These are phyloP conservation scores for Acronicta aceris DNA, from an alignment of 2,888 invertebrate species.

Conservation along the genomic window DNA sequence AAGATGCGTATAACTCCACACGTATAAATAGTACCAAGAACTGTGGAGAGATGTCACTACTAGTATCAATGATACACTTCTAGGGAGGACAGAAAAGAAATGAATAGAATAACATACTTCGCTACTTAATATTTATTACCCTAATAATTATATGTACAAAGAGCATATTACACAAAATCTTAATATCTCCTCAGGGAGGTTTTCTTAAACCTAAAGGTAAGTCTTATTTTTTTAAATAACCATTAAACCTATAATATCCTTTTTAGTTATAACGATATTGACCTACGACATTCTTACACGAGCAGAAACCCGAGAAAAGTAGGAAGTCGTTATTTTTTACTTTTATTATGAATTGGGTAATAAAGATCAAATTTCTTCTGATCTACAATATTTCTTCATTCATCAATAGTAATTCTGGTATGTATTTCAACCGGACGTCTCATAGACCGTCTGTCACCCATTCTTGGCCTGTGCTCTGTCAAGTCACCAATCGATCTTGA, in stretches of 20 bases:
- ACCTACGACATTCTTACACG: background rate
- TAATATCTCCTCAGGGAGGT: background rate
- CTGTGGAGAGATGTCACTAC: conserved; percentile 34
- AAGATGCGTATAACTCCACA: background rate
- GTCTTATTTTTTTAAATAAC: conserved; percentile 37
- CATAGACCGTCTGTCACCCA: conserved; percentile 78
- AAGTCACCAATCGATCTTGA: conserved; percentile 86
- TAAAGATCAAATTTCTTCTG: too few relatives aligned
- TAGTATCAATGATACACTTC: background rate
- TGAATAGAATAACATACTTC: background rate
- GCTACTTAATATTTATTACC: background rate
- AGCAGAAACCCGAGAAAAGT: background rate
- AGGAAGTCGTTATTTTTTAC: background rate
- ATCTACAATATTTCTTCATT: background rate
- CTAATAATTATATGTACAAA: conserved; percentile 28
- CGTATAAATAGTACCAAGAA: background rate
- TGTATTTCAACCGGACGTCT: conserved; percentile 79
- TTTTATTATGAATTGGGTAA: background rate
- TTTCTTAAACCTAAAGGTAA: conserved; percentile 19
- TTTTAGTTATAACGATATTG: background rate
- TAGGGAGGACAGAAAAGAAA: background rate
- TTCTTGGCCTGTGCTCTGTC: conserved; percentile 74
- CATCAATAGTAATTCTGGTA: conserved; percentile 55
- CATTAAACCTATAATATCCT: conserved; percentile 5
- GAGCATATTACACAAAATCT: conserved; percentile 8